Percentiles rank a stretch among this genome's conserved stretches.
Evolutionary conservation across 1,140 invertebrate genomes (phyloP).

Genomic region (Meloidogyne exigua): DNA sequence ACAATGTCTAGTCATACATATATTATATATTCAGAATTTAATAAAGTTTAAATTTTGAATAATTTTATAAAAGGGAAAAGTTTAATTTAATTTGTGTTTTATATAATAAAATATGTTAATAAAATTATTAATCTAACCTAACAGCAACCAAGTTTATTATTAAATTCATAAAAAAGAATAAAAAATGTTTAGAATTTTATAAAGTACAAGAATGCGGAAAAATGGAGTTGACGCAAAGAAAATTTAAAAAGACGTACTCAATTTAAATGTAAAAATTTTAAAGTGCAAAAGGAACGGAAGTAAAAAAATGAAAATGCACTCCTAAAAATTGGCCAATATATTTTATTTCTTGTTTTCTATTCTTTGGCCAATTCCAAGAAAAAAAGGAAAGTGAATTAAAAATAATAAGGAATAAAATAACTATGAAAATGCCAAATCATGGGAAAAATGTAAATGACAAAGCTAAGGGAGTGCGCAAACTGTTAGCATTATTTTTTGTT

Average conservation of each 20-base stretch:
- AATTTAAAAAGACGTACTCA: neutral
- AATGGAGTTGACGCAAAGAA: neutral
- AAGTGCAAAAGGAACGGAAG: neutral
- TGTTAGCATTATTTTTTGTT: no score
- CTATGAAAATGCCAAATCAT: neutral
- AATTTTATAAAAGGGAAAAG: no score
- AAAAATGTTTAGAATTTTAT: neutral
- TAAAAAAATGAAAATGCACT: neutral
- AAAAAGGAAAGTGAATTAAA: neutral
- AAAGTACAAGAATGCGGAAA: neutral
- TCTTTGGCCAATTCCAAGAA: conserved; percentile 1
- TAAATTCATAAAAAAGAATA: neutral
- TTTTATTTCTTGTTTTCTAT: neutral
- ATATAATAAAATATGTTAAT: no score
- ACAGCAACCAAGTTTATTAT: no score
- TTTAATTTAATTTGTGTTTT: no score
- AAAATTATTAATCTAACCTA: no score
- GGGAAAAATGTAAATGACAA: neutral
- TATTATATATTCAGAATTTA: no score
- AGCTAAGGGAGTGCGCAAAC: no score
- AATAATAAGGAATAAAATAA: neutral
- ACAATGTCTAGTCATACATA: no score
- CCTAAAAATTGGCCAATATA: neutral
- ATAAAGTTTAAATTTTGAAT: no score
- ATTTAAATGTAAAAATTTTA: neutral